Evolutionary conservation across 2,888 invertebrate species (phyloP), one percentile per base, ranked within the genome.

Genomic region (Sarcophaga subvicina): DNA sequence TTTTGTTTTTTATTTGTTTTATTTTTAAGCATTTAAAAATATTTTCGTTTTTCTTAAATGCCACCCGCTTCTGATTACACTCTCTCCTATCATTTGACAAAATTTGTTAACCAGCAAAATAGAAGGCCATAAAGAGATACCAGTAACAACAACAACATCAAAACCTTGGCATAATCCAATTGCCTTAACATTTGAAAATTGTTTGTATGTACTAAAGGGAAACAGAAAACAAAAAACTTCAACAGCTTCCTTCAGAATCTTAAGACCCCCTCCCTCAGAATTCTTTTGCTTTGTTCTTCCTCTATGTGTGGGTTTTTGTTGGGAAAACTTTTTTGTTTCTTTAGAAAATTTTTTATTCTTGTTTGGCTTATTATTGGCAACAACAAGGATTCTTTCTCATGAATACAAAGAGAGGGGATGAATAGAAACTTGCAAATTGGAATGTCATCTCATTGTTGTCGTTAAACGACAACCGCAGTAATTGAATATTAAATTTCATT

Each of bases 401-500:
- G 17, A 54, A 14, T 4, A 3, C 17, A 54, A 54, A 17, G 17
- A 45, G 11, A 62, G 20, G 4, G 20, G 17, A 73, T 14, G 64
- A 47, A 17, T 10, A 72, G 69, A 82, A 79, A 64, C 64, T 63
- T 77, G 47, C 70, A 78, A 85, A 88, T 80, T 85, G 71, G 71
- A 63, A 81, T 63, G 80, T 81, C 80, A 14, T 54, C 17, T 14
- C 5, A 17, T 54, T 14, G 54, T 54, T 5, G 54, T 54, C 54
- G 54, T 54, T 54, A 83, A 80, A 81, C 54, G 71, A 82, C 80
- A 88, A 71, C 83, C 78, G 78, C 77, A 83, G 67, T 85, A 85
- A 85, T 88, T 85, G 85, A 88, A 88, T 85, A 88, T 85, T 83
- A 80, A 83, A 78, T 88, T 88, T 80, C 25, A 70, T 80, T 87